Evolutionary conservation across 1,140 invertebrate genomes (phyloP), one percentile per base, ranked within the genome.

Genomic region (Papilio aristodemus): DNA sequence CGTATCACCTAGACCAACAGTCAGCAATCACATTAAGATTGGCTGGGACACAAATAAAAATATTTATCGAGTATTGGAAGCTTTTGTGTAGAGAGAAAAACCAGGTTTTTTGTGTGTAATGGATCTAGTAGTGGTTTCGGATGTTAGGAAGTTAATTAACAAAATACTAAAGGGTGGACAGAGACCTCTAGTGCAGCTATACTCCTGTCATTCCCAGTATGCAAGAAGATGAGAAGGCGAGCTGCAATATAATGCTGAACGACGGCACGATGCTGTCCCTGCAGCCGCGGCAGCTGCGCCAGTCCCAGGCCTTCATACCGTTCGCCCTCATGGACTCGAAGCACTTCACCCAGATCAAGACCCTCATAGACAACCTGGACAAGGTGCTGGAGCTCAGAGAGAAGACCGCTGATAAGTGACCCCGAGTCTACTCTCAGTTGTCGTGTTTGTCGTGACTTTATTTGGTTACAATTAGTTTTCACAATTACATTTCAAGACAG

Each of bases 211-310:
- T 87, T 89, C 80, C 0, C 76, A 91, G 89, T 7, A 82, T 90
- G 83, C 75, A 86, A 59, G 71, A 80, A 19, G 92, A 94, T 37
- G 87, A 90, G 13, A 92, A 87, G 69, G 93, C 94, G 0, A 94
- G 94, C 80, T 92, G 94, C 71, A 94, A 94, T 84, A 94, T 95
- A 27, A 92, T 94, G 1, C 80, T 95, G 0, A 69, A 84, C 6
- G 92, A 95, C 75, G 94, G 94, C 14, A 92, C 92, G 25, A 86
- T 94, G 71, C 83, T 95, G 13, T 94, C 94, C 0, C 79, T 95
- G 1, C 85, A 94, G 69, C 94, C 94, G 2, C 92, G 91, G 37
- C 89, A 93, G 68, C 81, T 95, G 25, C 85, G 93, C 0, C 75
- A 91, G 64, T 94, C 94, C 0, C 84, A 93, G 66, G 83, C 85